Base-by-base conservation (phyloP, 2,888 invertebrate genomes). In the Hypselothyrea guttata region DNA sequence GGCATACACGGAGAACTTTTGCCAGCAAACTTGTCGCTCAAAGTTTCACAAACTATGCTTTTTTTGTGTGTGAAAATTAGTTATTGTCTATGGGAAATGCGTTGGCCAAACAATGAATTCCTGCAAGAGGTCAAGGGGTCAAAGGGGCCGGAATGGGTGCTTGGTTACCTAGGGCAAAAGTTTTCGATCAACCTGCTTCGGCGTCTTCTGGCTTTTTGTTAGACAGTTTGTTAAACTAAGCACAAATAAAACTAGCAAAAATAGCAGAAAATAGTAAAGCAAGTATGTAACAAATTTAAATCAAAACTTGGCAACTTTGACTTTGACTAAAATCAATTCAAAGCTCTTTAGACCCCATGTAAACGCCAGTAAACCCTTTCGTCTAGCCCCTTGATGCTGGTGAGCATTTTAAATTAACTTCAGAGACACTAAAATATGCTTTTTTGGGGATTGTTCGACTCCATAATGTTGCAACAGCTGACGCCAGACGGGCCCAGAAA, bases 401-500 rank as follows among this genome's bases (percentile, higher is more conserved):
- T n/a, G 1, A 12, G 9, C 11, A 8, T 22, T 9, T 27, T 11
- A 48, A 58, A 66, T 56, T 58, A 58, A 58, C 49, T 63, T 60
- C 15, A 55, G 8, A 52, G 58, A 34, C 42, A 34, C 58, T 42
- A 52, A 54, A 54, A 62, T 53, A 55, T 63, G 58, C 67, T 67
- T 38, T 48, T 22, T 22, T 22, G 22, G 22, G 22, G 41, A 3
- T 42, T 28, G 60, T 40, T n/a, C 48, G 68, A 68, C 61, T 75
- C 70, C 62, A 79, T 65, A 48, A 75, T 79, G 78, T 79, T 72
- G 70, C 69, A 76, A 35, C 81, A 79, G 78, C 76, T 79, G 78
- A 75, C 84, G 76, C 57, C 18, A 11, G 34, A 1, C 13, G 35
- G 28, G 38, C 54, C 46, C 42, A 52, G 47, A 63, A 49, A 60